phyloP scores from a whole-genome alignment of 1,140 invertebrate species.

The Ips typographus region DNA sequence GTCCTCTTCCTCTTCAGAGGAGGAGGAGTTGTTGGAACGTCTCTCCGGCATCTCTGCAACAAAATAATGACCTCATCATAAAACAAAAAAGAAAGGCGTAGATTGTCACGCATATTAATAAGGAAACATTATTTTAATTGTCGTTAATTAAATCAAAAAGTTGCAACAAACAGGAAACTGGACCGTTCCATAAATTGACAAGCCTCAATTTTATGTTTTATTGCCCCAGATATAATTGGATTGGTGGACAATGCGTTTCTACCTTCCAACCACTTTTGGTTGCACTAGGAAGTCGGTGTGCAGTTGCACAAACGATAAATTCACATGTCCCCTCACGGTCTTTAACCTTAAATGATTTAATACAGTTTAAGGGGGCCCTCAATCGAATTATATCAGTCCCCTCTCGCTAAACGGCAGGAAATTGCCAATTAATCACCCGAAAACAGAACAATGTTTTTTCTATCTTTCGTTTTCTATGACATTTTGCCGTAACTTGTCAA shows the following conservation, averaged over 20 bases:
- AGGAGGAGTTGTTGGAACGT: constrained; percentile 28
- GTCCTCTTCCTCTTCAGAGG: constrained; percentile 59
- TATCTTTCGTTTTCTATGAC: no score
- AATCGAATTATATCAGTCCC: constrained; percentile 26
- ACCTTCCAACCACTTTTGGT: neutral
- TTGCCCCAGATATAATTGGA: neutral
- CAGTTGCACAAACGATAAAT: constrained; percentile 21
- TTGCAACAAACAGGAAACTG: constrained; percentile 5
- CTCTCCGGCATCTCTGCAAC: constrained; percentile 40
- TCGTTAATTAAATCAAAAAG: constrained; percentile 9
- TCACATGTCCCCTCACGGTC: constrained; percentile 12
- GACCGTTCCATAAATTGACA: neutral
- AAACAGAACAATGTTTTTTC: neutral
- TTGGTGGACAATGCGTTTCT: neutral
- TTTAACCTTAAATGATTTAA: constrained; percentile 35
- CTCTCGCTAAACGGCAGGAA: constrained; percentile 21
- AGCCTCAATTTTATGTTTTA: neutral
- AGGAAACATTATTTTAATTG: constrained; percentile 17
- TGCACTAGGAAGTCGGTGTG: neutral
- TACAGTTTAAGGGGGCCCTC: constrained; percentile 19
- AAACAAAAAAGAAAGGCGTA: constrained; percentile 2
- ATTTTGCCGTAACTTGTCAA: no score
- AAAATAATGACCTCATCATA: neutral
- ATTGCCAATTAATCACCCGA: constrained; percentile 23
- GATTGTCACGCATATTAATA: constrained; percentile 1